Evolutionary conservation across 1,140 invertebrate species (phyloP), one percentile per base, ranked within the genome.

Genomic region (Ips typographus): DNA sequence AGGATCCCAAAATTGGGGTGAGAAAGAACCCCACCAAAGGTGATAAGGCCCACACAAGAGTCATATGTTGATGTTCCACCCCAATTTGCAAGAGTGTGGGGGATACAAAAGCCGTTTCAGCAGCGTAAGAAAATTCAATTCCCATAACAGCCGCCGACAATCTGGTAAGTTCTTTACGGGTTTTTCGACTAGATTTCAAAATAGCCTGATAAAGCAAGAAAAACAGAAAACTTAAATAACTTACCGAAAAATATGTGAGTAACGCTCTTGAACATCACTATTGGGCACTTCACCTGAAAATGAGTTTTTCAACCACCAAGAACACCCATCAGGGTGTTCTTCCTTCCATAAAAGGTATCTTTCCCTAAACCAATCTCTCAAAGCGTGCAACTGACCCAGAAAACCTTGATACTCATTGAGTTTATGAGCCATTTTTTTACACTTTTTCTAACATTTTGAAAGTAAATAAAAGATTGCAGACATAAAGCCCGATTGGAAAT

Each of bases 51-150:
- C 96, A 98, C 22, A 97, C 93, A 42, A 98, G 82, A 0, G 95
- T 97, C 94, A 98, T 98, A 74, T 93, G 91, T 70, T 92, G 84
- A 83, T 95, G 89, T 64, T 92, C 89, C 1, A 98, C 90, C 6
- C 96, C 95, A 64, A 98, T 94, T 83, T 96, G 94, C 1, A 98
- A 85, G 5, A 98, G 81, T 0, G 94, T 96, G 1, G 96, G 96
- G 1, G 94, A 98, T 1, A 98, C 95, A 82, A 98, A 98, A 0
- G 96, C 95, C 0, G 96, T 96, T 83, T 98, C 96, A 0, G 95
- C 96, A 0, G 96, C 94, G 77, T 98, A 98, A 0, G 95, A 96
- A 81, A 98, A 96, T 80, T 98, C 96, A 53, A 98, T 98, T 0
- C 96, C 96, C 90, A 96, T 97, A 0, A 98, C 95, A 0, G 94